Base-by-base conservation (phyloP, 1,140 invertebrate genomes). In the Lepidurus couesii region DNA sequence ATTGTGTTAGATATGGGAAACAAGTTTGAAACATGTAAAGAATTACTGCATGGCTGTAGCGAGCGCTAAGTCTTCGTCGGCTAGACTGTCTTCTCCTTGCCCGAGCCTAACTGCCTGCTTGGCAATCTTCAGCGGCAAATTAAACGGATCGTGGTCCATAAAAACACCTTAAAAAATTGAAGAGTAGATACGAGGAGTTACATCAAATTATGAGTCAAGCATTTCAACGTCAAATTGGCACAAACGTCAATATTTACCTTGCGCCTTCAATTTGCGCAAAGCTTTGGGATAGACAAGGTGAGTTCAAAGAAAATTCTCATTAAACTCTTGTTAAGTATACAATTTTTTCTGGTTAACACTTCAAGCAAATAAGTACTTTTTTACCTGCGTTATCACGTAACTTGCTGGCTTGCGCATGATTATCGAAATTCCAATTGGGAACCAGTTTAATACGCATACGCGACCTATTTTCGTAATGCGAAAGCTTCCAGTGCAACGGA, bases 391-490 rank as follows among this genome's bases (percentile, higher is more conserved):
- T 90, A 81, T 91, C 90, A n/a, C 90, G 83, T n/a, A 89, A 81
- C 77, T 87, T 85, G 79, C 89, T 89, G 0, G 90, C 90, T 79
- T 90, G 89, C n/a, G 84, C 85, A 80, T 91, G 90, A 44, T 83
- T 84, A 83, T 89, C 88, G 86, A 85, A 90, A 79, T 84, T 86
- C 81, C 85, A 84, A 80, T 87, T 88, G 0, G 87, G 88, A 73
- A 88, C 85, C 75, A 91, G 82, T 81, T 90, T 91, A 1, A 90
- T 85, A 24, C 89, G 85, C 90, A 91, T 91, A 45, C 90, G 84
- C 1, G 87, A 87, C 53, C 88, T 87, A 82, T 90, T 91, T 81
- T 91, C 90, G 80, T 90, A 88, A 53, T 87, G 86, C 4, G 90
- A 90, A 7, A 91, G 83, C 80, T 89, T 90, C 90, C 88, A 89